phyloP scores from a whole-genome alignment of 2,888 invertebrate species.

The Cheilosia impressa region DNA sequence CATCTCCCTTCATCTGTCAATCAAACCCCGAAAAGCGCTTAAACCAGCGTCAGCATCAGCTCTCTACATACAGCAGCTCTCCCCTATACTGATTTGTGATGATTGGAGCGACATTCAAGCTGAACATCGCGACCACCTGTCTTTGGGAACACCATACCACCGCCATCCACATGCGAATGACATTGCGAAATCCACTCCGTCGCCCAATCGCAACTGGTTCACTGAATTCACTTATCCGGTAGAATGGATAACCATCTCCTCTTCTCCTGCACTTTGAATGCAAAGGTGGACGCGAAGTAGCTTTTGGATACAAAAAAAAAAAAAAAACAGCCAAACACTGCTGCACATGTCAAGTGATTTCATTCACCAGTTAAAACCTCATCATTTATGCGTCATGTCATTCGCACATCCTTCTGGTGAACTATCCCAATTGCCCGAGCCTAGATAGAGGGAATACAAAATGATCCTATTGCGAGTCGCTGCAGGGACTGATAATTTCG shows the following conservation, averaged over 20 bases:
- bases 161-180: slow-evolving; percentile 17
- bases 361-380: slow-evolving; percentile 26
- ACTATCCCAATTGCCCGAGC: slow-evolving; percentile 51
- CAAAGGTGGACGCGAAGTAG: slow-evolving; percentile 38
- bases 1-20: slow-evolving; percentile 53
- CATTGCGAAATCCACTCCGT: slow-evolving; percentile 54
- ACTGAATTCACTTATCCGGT: slow-evolving; percentile 73
- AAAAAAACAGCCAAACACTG: background rate
- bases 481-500: slow-evolving; percentile 54
- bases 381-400: slow-evolving; percentile 63
- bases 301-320: background rate
- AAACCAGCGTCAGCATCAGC: slow-evolving; percentile 23
- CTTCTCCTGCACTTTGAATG: slow-evolving; percentile 15
- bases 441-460: slow-evolving; percentile 48
- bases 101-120: slow-evolving; percentile 46
- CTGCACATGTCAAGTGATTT: slow-evolving; percentile 48
- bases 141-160: slow-evolving; percentile 32
- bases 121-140: slow-evolving; percentile 63
- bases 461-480: slow-evolving; percentile 24
- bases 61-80: slow-evolving; percentile 2
- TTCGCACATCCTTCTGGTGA: slow-evolving; percentile 46
- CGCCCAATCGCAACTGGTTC: slow-evolving; percentile 69
- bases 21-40: slow-evolving; percentile 44
- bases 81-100: slow-evolving; percentile 61
- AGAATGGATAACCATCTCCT: slow-evolving; percentile 63